phyloP scores from a whole-genome alignment of 2,797 vertebrate genomes.

The Poliocrania exsul region DNA sequence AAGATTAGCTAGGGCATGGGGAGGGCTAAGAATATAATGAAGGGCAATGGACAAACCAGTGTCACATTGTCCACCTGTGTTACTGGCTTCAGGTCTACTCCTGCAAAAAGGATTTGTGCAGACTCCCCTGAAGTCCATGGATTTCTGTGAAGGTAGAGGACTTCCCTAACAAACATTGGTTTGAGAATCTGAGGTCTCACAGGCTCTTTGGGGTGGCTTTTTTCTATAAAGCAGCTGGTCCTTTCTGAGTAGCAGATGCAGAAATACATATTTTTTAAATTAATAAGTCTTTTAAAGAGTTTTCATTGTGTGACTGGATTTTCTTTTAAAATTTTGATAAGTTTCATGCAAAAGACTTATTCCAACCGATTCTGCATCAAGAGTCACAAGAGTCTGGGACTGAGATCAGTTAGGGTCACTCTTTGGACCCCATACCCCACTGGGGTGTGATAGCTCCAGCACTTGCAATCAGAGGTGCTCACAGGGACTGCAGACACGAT shows the following conservation, averaged over 20 bases:
- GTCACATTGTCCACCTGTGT: background rate
- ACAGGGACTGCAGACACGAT: background rate
- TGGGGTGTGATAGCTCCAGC: accelerated
- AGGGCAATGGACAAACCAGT: background rate
- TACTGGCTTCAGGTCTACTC: background rate
- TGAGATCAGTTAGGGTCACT: background rate
- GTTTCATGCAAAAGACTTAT: background rate
- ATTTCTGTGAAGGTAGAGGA: background rate
- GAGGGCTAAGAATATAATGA: background rate
- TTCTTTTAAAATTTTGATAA: background rate
- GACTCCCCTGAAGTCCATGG: background rate
- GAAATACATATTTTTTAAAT: background rate
- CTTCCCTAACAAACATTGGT: background rate
- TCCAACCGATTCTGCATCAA: background rate
- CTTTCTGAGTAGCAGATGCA: background rate
- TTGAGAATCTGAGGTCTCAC: background rate
- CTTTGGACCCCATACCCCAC: background rate
- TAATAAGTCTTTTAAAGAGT: background rate
- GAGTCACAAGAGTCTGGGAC: background rate
- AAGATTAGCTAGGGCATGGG: background rate
- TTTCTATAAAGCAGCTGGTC: background rate
- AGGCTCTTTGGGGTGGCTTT: background rate
- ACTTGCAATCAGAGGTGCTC: background rate
- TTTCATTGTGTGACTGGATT: background rate
- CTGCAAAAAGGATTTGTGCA: background rate